Evolutionary conservation across 2,113 vertebrate species (phyloP).

Genomic region (Protobothrops mucrosquamatus): DNA sequence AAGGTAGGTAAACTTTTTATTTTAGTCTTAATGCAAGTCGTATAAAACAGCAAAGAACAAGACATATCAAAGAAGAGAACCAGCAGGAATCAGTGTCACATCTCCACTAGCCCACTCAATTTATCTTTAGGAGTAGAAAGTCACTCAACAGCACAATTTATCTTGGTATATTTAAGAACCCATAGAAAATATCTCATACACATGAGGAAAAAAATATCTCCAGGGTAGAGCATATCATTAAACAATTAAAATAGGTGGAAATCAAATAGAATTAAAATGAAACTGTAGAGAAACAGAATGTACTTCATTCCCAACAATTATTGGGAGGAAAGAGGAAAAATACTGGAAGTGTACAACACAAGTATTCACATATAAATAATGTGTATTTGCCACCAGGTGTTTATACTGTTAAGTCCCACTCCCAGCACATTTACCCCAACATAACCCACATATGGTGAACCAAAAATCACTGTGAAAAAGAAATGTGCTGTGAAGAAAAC

Average conservation of each 20-base stretch:
- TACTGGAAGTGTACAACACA: neutral
- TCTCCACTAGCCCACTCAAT: neutral
- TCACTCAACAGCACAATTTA: neutral
- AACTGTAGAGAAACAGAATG: neutral
- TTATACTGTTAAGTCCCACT: neutral
- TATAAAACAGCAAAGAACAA: neutral
- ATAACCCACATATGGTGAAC: neutral
- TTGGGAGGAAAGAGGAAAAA: neutral
- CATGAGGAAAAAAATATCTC: neutral
- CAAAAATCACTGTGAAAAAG: neutral
- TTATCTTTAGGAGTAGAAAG: neutral
- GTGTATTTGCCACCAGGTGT: neutral
- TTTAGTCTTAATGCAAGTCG: neutral
- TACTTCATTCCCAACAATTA: too few relatives aligned
- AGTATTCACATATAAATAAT: neutral
- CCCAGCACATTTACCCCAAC: neutral
- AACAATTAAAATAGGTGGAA: neutral
- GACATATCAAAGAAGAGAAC: neutral
- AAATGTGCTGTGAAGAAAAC: neutral
- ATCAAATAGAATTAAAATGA: rapidly evolving
- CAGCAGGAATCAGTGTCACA: neutral
- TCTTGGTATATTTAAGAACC: neutral
- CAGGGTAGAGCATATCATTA: too few relatives aligned
- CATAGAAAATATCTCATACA: neutral
- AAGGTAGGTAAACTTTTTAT: neutral